Base-by-base conservation (phyloP, 2,797 vertebrate species). In the Nannoperca obscura region DNA sequence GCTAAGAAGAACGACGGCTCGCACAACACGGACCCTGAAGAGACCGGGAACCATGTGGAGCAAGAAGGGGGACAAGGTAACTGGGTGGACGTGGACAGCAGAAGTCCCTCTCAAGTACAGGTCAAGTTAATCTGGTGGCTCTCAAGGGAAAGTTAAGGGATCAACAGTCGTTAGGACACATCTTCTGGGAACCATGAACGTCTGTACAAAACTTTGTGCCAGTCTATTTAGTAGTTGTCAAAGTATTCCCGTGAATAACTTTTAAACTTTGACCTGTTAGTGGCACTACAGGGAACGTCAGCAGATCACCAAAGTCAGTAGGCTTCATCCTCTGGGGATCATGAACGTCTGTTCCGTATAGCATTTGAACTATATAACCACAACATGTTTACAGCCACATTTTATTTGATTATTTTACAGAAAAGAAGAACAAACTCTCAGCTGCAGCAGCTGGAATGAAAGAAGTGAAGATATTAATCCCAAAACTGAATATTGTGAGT, bases 401-500 rank as follows among this genome's bases (percentile, higher is more conserved):
- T 34, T 59, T 2, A 50, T 78, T 63, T 73, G 0, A 7, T 46
- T 5, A 10, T 49, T 49, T 49, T 32, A 44, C 12, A 87, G 80
- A 52, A 50, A 80, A 74, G 58, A 79, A 68, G 5, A 79, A 47
- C 1, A 76, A 49, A 27, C 5, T 54, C 2, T 47, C 30, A 1
- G 52, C 65, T 59, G 49, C 63, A n/a, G 0, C 68, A 50, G 32
- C 5, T 5, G 8, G 53, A 13, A 83, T 85, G 71, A 87, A 87
- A 77, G 38, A 84, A 57, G 42, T 87, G 32, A 92, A 78, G 68
- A 78, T 90, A 34, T 5, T 80, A 0, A 47, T 89, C 30, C 54
- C 52, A 4, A 90, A 85, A 69, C 64, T 89, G 3, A 62, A 89
- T 42, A n/a, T 78, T 3, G 92, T 91, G 61, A 92, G 91, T 87